phyloP scores from a whole-genome alignment of 2,888 invertebrate genomes.

The Apamea sordens region DNA sequence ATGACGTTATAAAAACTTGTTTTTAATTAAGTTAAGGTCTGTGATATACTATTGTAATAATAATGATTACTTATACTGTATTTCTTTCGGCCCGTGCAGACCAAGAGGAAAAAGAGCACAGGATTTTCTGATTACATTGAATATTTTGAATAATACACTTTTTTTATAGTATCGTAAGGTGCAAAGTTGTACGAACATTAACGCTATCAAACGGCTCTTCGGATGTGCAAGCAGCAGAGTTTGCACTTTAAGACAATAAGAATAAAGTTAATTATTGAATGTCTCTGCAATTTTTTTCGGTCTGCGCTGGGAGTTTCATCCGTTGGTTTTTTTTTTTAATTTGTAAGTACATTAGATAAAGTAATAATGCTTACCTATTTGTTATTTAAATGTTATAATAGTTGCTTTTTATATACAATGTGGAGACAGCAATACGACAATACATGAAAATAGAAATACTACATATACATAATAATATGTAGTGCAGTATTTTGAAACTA shows the following conservation, averaged over 20 bases:
- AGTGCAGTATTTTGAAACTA: no score
- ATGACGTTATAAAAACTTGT: not conserved
- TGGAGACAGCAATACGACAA: no score
- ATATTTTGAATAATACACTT: not conserved
- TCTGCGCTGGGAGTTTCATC: not conserved
- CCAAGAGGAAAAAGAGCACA: no score
- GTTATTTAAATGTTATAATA: constrained; percentile 1
- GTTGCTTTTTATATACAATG: not conserved
- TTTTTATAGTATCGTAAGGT: not conserved
- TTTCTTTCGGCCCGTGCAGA: not conserved
- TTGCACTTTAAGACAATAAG: not conserved
- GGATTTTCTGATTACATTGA: not conserved
- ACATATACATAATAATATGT: no score
- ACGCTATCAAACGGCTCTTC: not conserved
- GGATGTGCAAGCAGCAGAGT: no score
- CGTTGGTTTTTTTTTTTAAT: not conserved
- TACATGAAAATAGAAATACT: no score
- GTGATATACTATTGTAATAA: constrained; percentile 32
- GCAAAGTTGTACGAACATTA: not conserved
- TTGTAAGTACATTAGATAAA: not conserved
- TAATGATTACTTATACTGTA: not conserved
- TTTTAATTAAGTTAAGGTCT: constrained; percentile 26
- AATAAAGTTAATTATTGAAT: constrained; percentile 18
- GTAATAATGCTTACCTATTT: not conserved
- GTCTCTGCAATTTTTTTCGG: not conserved